A percentile compares a stretch with the other conserved stretches of the same genome.
phyloP scores from a whole-genome alignment of 2,888 invertebrate genomes.

The Resseliella maxima region DNA sequence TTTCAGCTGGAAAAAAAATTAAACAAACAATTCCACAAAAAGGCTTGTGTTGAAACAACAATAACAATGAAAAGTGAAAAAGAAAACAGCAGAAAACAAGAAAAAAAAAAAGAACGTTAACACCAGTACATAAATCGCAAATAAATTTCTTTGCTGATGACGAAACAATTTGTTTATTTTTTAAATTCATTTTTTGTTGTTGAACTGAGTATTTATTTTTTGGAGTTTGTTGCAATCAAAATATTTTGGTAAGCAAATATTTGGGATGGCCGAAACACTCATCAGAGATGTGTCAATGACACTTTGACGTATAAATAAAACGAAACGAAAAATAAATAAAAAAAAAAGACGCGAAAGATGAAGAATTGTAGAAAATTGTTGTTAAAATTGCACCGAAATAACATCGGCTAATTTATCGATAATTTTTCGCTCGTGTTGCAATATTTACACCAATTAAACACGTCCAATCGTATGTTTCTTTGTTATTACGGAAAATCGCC shows the following conservation, averaged over 20 bases:
- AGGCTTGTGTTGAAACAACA: constrained; percentile 8
- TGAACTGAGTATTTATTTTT: background rate
- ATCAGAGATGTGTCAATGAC: constrained; percentile 38
- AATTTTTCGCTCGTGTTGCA: constrained; percentile 39
- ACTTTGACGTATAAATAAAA: background rate
- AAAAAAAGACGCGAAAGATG: background rate
- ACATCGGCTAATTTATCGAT: background rate
- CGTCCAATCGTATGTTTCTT: background rate
- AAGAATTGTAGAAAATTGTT: background rate
- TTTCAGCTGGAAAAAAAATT: constrained; percentile 33
- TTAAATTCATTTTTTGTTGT: background rate
- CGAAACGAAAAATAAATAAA: background rate
- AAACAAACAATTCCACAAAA: constrained; percentile 17
- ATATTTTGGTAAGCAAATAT: background rate
- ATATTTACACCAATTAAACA: constrained; percentile 19
- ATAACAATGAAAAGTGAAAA: background rate
- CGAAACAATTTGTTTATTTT: background rate
- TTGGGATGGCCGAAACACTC: background rate
- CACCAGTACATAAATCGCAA: background rate
- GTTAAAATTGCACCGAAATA: background rate
- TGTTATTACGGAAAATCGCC: background rate
- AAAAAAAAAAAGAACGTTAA: constrained; percentile 18
- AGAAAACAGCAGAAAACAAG: background rate
- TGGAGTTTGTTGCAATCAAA: background rate
- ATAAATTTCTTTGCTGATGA: too few relatives aligned